Conservation (phyloP, 2,113 vertebrate genomes). For the Talpa occidentalis region DNA sequence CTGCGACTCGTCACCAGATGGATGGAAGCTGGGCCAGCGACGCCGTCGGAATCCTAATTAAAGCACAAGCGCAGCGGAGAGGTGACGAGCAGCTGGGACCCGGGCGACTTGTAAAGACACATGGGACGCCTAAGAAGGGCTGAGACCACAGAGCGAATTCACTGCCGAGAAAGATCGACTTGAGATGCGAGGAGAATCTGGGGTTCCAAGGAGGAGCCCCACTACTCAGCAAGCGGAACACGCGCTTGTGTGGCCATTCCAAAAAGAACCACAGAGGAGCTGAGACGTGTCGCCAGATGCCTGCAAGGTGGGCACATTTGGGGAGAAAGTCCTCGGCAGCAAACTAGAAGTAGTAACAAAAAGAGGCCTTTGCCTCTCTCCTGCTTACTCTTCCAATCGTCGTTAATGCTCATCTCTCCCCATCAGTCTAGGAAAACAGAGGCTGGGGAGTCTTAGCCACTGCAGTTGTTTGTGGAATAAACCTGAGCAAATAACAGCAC, state of each 20-base stretch:
- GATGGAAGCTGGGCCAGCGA: conserved; percentile 72
- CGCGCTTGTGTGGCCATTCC: background rate
- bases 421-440: conserved; percentile 41
- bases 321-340: background rate
- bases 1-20: conserved; percentile 78
- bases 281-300: too few relatives aligned
- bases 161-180: background rate
- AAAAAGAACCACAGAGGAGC: too few relatives aligned
- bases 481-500: conserved; percentile 82
- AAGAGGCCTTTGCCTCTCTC: conserved; percentile 2
- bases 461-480: conserved; percentile 49
- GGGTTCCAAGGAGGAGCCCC: background rate
- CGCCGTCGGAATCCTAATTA: conserved; percentile 61
- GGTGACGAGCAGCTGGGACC: conserved; percentile 31
- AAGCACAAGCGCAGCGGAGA: conserved; percentile 16
- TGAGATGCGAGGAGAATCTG: background rate
- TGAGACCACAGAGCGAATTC: background rate
- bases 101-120: background rate
- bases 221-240: background rate
- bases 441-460: conserved; percentile 73
- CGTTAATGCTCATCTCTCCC: conserved; percentile 43
- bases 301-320: background rate
- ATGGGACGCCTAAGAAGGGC: background rate
- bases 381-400: conserved; percentile 3
- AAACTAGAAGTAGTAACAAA: background rate